Conservation (phyloP, 2,797 vertebrate genomes). For the Lagorchestes hirsutus region DNA sequence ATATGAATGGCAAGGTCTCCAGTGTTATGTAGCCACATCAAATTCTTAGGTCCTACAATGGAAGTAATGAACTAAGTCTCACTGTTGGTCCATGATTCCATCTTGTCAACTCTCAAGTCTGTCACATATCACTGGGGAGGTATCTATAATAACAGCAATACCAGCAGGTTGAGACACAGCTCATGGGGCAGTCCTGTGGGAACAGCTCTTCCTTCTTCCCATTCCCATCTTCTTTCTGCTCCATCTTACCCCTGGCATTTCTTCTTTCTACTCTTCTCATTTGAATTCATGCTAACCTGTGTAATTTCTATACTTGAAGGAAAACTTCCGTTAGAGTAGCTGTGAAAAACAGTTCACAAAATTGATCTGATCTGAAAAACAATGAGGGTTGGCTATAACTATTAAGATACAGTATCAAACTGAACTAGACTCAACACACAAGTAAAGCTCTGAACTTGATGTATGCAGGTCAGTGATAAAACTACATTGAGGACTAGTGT, state of each 20-base stretch:
- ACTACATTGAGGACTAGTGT: background rate
- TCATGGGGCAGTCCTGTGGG: background rate
- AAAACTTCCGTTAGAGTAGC: background rate
- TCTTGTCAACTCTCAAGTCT: background rate
- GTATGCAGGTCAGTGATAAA: background rate
- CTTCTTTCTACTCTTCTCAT: background rate
- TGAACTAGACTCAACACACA: background rate
- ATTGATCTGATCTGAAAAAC: background rate
- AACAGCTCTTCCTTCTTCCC: background rate
- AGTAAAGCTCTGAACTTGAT: background rate
- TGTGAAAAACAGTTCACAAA: background rate
- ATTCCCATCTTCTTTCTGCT: background rate
- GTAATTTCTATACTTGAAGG: background rate
- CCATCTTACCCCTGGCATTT: background rate
- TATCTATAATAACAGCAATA: background rate
- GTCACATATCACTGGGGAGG: background rate
- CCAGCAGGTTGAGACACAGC: background rate
- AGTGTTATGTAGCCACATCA: background rate
- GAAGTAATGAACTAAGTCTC: background rate
- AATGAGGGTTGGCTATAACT: background rate
- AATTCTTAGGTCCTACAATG: background rate
- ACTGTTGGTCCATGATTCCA: background rate
- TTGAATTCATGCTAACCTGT: background rate
- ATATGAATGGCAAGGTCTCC: background rate
- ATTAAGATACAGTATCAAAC: background rate